Evolutionary conservation across 2,797 vertebrate genomes (phyloP).

Genomic region (Pantherophis alleghaniensis): DNA sequence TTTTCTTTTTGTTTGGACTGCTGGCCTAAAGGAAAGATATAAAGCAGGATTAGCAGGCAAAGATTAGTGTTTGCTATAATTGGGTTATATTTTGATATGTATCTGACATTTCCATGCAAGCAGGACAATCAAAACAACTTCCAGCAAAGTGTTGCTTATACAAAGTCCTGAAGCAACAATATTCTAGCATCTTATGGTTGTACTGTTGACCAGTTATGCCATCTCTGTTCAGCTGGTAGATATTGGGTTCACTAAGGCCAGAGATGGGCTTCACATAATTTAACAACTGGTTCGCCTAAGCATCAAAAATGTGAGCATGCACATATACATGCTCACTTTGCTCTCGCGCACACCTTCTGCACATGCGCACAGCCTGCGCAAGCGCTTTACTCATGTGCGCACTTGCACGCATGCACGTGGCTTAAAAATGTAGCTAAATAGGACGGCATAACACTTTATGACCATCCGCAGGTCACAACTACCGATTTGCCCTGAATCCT

Average conservation of each 20-base stretch:
- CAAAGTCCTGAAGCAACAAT: background rate
- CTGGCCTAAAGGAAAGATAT: background rate
- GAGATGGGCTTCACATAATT: too few species aligned
- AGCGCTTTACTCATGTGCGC: too few species aligned
- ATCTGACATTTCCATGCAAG: background rate
- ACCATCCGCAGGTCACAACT: too few species aligned
- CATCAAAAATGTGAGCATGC: too few species aligned
- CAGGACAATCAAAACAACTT: background rate
- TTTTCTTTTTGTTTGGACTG: background rate
- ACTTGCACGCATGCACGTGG: too few species aligned
- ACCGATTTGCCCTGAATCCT: too few species aligned
- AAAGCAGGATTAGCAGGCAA: background rate
- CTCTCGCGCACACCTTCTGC: too few species aligned
- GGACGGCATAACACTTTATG: too few species aligned
- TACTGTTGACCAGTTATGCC: background rate
- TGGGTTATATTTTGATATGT: background rate
- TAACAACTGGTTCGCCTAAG: too few species aligned
- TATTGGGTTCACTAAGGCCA: background rate
- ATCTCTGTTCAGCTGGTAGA: background rate
- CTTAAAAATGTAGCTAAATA: too few species aligned
- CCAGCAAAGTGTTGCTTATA: background rate
- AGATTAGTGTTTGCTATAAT: background rate
- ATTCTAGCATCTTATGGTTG: background rate
- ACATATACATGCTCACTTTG: too few species aligned
- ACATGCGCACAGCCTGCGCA: too few species aligned